Percentiles rank a stretch among this genome's conserved stretches.
Conservation (phyloP, 2,797 vertebrate genomes). For the Tokudaia muenninki region DNA sequence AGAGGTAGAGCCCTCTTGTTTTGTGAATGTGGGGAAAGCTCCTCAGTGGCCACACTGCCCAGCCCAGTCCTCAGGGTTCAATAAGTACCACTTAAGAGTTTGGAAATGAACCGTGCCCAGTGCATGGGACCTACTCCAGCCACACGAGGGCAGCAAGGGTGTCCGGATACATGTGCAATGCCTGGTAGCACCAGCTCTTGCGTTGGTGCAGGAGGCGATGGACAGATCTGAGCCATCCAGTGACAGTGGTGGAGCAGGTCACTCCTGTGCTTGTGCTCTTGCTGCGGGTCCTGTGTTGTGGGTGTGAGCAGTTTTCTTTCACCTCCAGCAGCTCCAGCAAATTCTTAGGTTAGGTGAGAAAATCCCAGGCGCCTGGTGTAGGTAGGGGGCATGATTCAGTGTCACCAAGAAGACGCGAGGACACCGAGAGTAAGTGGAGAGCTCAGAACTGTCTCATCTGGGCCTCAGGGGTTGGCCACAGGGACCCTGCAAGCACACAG, state of each 20-base stretch:
- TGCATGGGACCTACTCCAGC: background rate
- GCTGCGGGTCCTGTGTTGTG: background rate
- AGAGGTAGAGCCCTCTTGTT: background rate
- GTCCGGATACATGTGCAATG: fast-evolving
- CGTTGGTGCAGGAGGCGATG: background rate
- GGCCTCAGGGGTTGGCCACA: background rate
- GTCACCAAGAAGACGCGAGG: background rate
- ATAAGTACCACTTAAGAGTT: background rate
- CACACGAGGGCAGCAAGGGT: fast-evolving
- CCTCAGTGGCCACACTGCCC: background rate
- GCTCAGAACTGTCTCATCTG: background rate
- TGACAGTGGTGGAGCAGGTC: no score
- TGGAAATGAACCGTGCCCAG: background rate
- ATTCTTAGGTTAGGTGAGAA: background rate
- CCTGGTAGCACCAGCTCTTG: fast-evolving
- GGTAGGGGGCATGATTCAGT: background rate
- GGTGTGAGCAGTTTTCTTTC: background rate
- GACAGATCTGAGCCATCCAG: fast-evolving
- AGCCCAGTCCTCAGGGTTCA: background rate
- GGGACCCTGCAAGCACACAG: background rate
- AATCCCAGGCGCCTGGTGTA: background rate
- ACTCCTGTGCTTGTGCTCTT: background rate
- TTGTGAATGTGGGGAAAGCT: background rate
- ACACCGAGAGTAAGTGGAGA: background rate
- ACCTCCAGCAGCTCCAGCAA: background rate